Evolutionary conservation across 2,888 invertebrate species (phyloP), one percentile per base, ranked within the genome.

Genomic region (Heterodera filipjevi): DNA sequence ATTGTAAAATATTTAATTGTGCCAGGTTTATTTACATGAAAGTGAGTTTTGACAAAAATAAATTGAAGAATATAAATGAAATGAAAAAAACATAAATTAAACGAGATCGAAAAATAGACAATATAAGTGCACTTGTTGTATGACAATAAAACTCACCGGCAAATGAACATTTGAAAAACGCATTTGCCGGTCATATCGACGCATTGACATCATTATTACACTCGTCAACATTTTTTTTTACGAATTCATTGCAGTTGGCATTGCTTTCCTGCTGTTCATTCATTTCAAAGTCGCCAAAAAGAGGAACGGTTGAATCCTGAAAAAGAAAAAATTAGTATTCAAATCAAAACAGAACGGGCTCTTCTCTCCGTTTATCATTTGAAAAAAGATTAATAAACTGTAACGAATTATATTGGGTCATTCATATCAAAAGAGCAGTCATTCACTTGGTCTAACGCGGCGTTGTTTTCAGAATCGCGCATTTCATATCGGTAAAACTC

Each of bases 401-500:
- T n/a, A n/a, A n/a, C n/a, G n/a, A n/a, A n/a, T n/a, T n/a, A n/a
- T n/a, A n/a, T n/a, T n/a, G n/a, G n/a, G n/a, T n/a, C n/a, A n/a
- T n/a, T n/a, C n/a, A n/a, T n/a, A n/a, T 0, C 19, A 30, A 49
- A 39, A 22, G 33, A 8, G 3, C 32, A 14, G 16, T 53, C 12
- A 10, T n/a, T 44, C 27, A 16, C 39, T 14, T 64, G 44, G 16
- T 59, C 66, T 32, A 72, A 30, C 14, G 27, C 66, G 30, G 30
- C 30, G 22, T 35, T 59, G 46, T 27, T 64, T 66, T 78, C 76
- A 30, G 76, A 59, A 6, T 79, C 79, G 44, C 71, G 59, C 46
- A 53, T 79, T 35, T 79, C 79, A 53, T 77, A 79, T 22, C 78
- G 77, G n/a, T 78, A 78, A 35, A 79, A 79, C 44, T 79, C 79